Evolutionary conservation across 2,113 vertebrate genomes (phyloP), one percentile per base, ranked within the genome.

Genomic region (Clarias macrocephalus): DNA sequence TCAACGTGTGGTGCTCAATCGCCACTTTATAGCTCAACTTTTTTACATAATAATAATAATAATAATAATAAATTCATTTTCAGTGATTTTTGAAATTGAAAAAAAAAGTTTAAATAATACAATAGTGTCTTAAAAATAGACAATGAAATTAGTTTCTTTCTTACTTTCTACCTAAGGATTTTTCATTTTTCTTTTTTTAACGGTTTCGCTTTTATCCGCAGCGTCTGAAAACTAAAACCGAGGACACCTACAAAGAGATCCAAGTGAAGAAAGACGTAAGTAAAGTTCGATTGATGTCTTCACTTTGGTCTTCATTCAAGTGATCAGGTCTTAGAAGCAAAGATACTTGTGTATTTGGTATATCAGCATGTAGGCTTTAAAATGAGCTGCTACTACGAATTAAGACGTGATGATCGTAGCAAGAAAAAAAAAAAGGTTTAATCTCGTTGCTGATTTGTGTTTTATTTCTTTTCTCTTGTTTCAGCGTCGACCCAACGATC

Each of bases 231-330:
- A 86, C 42, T 56, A 83, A 83, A 0, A 19, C 83, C 0, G 93
- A 91, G 0, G 92, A 90, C n/a, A 92, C 91, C 0, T 95, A 95
- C 48, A 92, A 88, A 59, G 91, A 92, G 37, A 93, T 95, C 68
- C 91, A 91, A 21, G 5, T 87, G 0, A 92, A 92, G 62, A 63
- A 81, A 86, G 91, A 93, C 28, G 94, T 94, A 63, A 88, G 91
- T 60, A 3, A 79, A 6, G 10, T 57, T 19, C 3, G 0, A 12
- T n/a, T 7, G 82, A 83, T 18, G 59, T 52, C 48, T 52, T 11
- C 33, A 25, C 16, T 30, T 33, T 28, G 13, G 21, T 25, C 73
- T 52, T 18, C 56, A 28, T 33, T 59, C 0, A 15, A 15, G 12
- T 28, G 6, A 25, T 13, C 13, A 80, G 8, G 5, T 80, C 33